A percentile compares a stretch with the other conserved stretches of the same genome.
These are phyloP conservation scores for Eupsilia transversa DNA, from an alignment of 2,888 invertebrate genomes.

Conservation along the genomic window DNA sequence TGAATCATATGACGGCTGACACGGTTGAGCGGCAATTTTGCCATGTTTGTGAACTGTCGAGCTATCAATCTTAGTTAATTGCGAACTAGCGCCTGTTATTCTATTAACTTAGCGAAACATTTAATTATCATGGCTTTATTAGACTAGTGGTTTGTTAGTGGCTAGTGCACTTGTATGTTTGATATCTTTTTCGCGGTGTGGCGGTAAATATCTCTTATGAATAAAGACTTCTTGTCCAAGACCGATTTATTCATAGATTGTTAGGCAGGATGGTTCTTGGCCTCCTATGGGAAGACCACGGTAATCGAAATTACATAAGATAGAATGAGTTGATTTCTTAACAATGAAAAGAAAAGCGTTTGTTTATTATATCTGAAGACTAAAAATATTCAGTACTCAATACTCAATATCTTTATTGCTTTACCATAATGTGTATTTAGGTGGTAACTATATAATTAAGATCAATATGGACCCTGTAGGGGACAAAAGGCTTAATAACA, in stretches of 20 bases:
- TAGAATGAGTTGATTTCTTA: background rate
- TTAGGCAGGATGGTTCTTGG: too few species aligned
- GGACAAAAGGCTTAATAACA: too few species aligned
- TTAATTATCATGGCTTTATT: constrained; percentile 60
- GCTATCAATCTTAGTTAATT: constrained; percentile 66
- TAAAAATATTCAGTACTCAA: too few species aligned
- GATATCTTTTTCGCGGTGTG: constrained; percentile 12
- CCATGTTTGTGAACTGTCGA: constrained; percentile 60
- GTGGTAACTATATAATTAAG: too few species aligned
- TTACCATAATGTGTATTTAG: too few species aligned
- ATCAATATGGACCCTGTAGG: too few species aligned
- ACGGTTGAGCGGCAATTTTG: constrained; percentile 57
- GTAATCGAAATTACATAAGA: background rate
- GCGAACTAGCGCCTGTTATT: constrained; percentile 63
- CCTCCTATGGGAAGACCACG: background rate
- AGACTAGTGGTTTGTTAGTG: constrained; percentile 28
- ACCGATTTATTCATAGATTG: background rate
- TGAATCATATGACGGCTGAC: constrained; percentile 60
- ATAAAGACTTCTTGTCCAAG: background rate
- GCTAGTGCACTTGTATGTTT: constrained; percentile 25
- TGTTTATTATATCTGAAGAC: background rate
- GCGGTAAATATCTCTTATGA: background rate
- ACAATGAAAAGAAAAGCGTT: background rate
- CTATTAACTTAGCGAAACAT: constrained; percentile 62
- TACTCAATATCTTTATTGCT: too few species aligned